Conservation (phyloP, 2,888 invertebrate genomes). For the Lydus trimaculatus region DNA sequence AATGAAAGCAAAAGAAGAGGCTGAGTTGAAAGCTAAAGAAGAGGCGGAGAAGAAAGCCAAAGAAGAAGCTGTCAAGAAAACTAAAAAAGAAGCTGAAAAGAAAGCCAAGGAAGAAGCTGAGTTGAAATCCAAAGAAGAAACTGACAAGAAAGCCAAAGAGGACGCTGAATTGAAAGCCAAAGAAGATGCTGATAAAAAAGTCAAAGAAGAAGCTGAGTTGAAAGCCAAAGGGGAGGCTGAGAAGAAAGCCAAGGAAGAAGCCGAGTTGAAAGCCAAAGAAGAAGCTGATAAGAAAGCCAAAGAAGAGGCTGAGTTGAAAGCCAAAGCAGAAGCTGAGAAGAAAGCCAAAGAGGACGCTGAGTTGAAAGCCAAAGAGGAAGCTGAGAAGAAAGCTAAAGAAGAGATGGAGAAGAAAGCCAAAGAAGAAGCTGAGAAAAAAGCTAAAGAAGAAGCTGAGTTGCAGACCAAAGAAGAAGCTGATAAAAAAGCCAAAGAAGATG, state of each 20-base stretch:
- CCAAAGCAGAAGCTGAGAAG: constrained; percentile 25
- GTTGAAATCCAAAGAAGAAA: constrained; percentile 31
- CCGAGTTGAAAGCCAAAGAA: constrained; percentile 27
- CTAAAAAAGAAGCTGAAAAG: constrained; percentile 24
- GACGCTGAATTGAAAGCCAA: constrained; percentile 34
- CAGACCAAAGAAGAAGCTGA: constrained; percentile 22
- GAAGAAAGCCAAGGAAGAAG: constrained; percentile 33
- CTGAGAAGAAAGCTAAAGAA: constrained; percentile 31
- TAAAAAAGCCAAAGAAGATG: constrained; percentile 18
- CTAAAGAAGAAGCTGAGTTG: constrained; percentile 25
- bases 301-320: constrained; percentile 34
- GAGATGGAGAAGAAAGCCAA: constrained; percentile 34
- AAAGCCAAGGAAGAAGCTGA: constrained; percentile 32
- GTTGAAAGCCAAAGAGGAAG: constrained; percentile 28
- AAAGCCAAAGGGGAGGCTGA: constrained; percentile 30
- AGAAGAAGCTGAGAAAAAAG: constrained; percentile 36
- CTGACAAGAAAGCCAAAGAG: constrained; percentile 23
- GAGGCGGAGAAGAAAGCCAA: constrained; percentile 31
- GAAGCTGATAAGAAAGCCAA: constrained; percentile 30
- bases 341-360: constrained; percentile 34
- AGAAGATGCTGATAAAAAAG: constrained; percentile 36
- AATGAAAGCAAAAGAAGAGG: constrained; percentile 37
- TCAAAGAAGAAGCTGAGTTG: constrained; percentile 33
- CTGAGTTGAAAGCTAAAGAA: constrained; percentile 27
- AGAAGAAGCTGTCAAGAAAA: constrained; percentile 34